A percentile compares a stretch with the other conserved stretches of the same genome.
These are phyloP conservation scores for Probaryconus sp. DNA, from an alignment of 1,140 invertebrate species.

Conservation along the genomic window DNA sequence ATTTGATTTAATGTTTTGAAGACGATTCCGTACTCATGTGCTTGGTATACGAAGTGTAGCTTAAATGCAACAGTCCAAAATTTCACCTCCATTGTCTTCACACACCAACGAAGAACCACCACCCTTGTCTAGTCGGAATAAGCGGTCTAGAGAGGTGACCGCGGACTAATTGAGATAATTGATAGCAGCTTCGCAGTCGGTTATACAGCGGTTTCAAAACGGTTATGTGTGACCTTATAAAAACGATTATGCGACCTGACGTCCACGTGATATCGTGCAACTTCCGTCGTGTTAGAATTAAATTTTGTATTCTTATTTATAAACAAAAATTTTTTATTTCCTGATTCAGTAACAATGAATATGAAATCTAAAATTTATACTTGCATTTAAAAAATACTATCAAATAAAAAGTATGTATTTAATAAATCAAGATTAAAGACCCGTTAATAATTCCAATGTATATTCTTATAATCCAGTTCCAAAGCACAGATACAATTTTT, in stretches of 20 bases:
- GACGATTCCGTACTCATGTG: too few species aligned
- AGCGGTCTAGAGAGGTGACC: slow-evolving; percentile 56
- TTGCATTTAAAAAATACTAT: too few species aligned
- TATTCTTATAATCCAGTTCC: too few species aligned
- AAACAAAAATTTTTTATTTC: background rate
- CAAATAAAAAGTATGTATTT: too few species aligned
- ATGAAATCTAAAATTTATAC: too few species aligned
- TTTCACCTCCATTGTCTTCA: slow-evolving; percentile 10
- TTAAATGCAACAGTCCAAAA: slow-evolving; percentile 3
- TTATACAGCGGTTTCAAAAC: slow-evolving; percentile 46
- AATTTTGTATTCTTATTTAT: background rate
- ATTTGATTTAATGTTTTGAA: background rate
- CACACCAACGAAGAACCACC: slow-evolving; percentile 17
- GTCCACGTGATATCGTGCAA: slow-evolving; percentile 19
- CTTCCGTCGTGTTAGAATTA: slow-evolving; percentile 1
- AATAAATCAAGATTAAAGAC: too few species aligned
- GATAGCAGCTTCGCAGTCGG: slow-evolving; percentile 48
- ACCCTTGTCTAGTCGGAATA: slow-evolving; percentile 51
- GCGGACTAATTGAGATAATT: slow-evolving; percentile 58
- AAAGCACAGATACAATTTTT: too few species aligned
- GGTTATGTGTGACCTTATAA: slow-evolving; percentile 38
- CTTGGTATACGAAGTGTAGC: too few species aligned
- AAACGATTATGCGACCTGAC: too few species aligned
- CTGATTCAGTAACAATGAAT: too few species aligned
- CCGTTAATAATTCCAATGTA: too few species aligned